Base-by-base conservation (phyloP, 2,797 vertebrate genomes). In the Alfaro cultratus region DNA sequence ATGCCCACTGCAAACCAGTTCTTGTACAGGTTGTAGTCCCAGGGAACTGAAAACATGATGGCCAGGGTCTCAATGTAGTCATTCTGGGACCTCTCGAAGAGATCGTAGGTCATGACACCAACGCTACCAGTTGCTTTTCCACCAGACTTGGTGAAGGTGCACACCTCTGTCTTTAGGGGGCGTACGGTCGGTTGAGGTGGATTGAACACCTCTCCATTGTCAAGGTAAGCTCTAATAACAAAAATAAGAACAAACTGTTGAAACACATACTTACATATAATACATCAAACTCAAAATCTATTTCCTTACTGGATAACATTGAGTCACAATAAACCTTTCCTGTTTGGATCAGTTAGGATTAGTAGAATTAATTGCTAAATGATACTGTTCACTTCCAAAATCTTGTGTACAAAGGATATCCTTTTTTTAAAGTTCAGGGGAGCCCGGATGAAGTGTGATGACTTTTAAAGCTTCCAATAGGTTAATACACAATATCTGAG, bases 21-120 rank as follows among this genome's bases (percentile, higher is more conserved):
- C 74, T 93, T 93, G 91, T 95, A 95, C 60, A 95, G 23, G 79
- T 92, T 92, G 92, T 95, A 95, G 90, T 95, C 94, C 80, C 91
- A 93, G 15, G 95, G 95, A 5, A 95, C 81, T 0, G 95, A 93
- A 87, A 95, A 96, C 95, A 96, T 95, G 80, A 95, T 80, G 73
- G 94, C 92, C 82, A 96, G 9, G 0, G 80, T 91, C 82, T 96
- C 93, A 1, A 80, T 87, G 89, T 81, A 78, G 91, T 89, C 88
- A 0, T 91, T 93, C 45, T 45, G 64, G 0, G 86, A 79, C 77
- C 55, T 90, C 86, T 94, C 88, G 0, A 91, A 91, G 0, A 93
- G 92, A 85, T 96, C 89, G 0, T 95, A 95, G 75, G 93, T 94
- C 90, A 96, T n/a, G 1, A 96, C 93, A 0, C 96, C 95, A 0